Percentiles rank a stretch among this genome's conserved stretches.
Evolutionary conservation across 2,113 vertebrate genomes (phyloP).

Genomic region (Gila orcuttii): DNA sequence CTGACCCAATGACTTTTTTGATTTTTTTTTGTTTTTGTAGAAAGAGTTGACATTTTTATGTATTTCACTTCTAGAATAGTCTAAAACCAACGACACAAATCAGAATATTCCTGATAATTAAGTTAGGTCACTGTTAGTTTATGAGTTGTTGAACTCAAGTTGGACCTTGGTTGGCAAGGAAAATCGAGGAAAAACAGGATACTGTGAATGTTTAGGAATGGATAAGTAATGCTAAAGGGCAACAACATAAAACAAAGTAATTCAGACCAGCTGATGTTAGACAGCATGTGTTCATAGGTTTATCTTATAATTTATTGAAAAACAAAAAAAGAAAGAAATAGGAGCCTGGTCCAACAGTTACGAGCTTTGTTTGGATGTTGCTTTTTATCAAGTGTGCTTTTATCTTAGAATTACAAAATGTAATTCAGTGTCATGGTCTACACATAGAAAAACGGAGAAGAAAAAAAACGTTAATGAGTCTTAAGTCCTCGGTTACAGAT

Average conservation of each 20-base stretch:
- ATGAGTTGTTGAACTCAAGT: background rate
- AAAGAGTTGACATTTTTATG: background rate
- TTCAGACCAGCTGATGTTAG: slow-evolving; percentile 60
- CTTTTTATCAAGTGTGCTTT: slow-evolving; percentile 37
- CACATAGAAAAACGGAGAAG: slow-evolving; percentile 16
- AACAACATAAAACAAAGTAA: slow-evolving; percentile 30
- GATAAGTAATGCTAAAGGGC: background rate
- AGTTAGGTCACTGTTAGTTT: background rate
- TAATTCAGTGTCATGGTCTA: slow-evolving; percentile 57
- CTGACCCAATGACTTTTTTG: background rate
- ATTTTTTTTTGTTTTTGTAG: no score
- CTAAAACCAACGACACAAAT: background rate
- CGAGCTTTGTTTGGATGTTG: slow-evolving; percentile 23
- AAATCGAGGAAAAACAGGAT: background rate
- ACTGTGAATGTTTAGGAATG: background rate
- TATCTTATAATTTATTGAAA: slow-evolving; percentile 9
- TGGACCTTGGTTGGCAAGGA: background rate
- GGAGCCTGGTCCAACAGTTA: slow-evolving; percentile 6
- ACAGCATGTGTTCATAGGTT: slow-evolving; percentile 9
- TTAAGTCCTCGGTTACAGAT: background rate
- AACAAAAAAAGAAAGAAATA: background rate
- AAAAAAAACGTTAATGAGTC: background rate
- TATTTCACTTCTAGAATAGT: background rate
- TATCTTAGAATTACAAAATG: slow-evolving; percentile 60
- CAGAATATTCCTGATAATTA: background rate